A percentile compares a stretch with the other conserved stretches of the same genome.
Conservation (phyloP, 2,113 vertebrate species). For the Tretioscincus oriximinensis region DNA sequence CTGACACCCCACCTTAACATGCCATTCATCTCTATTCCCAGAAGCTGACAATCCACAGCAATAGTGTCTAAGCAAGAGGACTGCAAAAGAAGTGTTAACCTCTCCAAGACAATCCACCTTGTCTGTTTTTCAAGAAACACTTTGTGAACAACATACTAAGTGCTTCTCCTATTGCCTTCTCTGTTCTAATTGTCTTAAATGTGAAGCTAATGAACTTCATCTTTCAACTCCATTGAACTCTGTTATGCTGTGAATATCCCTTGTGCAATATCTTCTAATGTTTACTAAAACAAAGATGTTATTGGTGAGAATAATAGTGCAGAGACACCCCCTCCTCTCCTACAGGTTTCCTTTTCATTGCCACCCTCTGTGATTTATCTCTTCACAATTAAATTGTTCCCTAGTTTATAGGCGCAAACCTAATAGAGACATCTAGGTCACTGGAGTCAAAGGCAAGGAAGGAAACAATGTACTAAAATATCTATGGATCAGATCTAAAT, state of each 20-base stretch:
- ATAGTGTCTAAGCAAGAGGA: conserved; percentile 27
- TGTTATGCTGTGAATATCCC: conserved; percentile 44
- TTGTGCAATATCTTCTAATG: conserved; percentile 40
- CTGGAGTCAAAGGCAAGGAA: conserved; percentile 17
- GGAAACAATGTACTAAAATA: conserved; percentile 18
- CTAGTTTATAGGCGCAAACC: conserved; percentile 1
- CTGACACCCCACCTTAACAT: conserved; percentile 34
- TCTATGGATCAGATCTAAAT: not conserved
- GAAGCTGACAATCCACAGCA: not conserved
- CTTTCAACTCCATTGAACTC: conserved; percentile 53
- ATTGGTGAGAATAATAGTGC: conserved; percentile 18
- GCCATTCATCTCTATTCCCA: conserved; percentile 43
- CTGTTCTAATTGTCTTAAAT: conserved; percentile 52
- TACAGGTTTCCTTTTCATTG: not conserved
- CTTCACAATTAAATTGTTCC: conserved; percentile 31
- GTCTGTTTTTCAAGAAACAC: conserved; percentile 39
- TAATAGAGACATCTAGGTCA: conserved; percentile 30
- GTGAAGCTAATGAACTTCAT: conserved; percentile 55
- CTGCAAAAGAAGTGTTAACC: conserved; percentile 29
- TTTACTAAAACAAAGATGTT: conserved; percentile 43
- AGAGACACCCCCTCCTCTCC: not conserved
- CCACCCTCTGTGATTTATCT: conserved; percentile 28
- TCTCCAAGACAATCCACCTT: conserved; percentile 9
- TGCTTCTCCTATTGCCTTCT: conserved; percentile 33
- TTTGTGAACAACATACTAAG: conserved; percentile 44